These are phyloP conservation scores for Carterocephalus palaemon DNA, from an alignment of 2,888 invertebrate genomes.

Conservation along the genomic window DNA sequence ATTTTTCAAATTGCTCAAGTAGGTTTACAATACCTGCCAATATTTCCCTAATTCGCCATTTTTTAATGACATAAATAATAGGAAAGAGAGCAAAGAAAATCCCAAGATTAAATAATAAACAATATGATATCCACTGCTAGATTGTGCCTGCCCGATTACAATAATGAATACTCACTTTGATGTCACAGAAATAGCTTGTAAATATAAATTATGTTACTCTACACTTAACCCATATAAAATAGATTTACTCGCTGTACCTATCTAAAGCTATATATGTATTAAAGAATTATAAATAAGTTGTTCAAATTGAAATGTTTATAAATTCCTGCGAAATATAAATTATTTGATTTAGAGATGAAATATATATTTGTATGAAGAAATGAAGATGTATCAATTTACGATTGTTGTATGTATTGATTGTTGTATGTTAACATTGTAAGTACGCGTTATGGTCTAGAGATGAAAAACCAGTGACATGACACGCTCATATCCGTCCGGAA, in stretches of 20 bases:
- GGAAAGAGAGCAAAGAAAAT: conserved; percentile 4
- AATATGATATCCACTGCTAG: conserved; percentile 2
- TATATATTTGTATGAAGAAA: conserved; percentile 14
- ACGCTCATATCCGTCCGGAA: conserved; percentile 31
- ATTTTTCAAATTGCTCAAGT: too few species aligned
- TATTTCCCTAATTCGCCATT: too few species aligned
- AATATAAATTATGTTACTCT: conserved; percentile 50
- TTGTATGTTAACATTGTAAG: conserved; percentile 21
- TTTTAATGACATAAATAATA: too few species aligned
- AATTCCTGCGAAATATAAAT: conserved; percentile 8
- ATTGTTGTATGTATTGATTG: conserved; percentile 26
- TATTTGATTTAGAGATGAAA: conserved; percentile 9
- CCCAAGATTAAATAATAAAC: conserved; percentile 9
- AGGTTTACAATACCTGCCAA: too few species aligned
- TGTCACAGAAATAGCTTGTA: conserved; percentile 51
- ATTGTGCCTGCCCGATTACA: conserved; percentile 17
- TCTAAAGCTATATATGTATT: conserved; percentile 9
- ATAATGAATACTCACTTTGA: conserved; percentile 51
- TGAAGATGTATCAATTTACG: conserved; percentile 8
- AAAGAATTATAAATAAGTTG: conserved; percentile 2
- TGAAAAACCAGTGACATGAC: conserved; percentile 30
- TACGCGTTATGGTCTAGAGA: conserved; percentile 11
- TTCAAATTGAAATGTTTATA: conserved; percentile 15
- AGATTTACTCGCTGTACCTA: conserved; percentile 21
- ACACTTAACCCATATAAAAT: conserved; percentile 26